These are phyloP conservation scores for Heteronetta atricapilla DNA, from an alignment of 2,113 vertebrate genomes.

Conservation along the genomic window DNA sequence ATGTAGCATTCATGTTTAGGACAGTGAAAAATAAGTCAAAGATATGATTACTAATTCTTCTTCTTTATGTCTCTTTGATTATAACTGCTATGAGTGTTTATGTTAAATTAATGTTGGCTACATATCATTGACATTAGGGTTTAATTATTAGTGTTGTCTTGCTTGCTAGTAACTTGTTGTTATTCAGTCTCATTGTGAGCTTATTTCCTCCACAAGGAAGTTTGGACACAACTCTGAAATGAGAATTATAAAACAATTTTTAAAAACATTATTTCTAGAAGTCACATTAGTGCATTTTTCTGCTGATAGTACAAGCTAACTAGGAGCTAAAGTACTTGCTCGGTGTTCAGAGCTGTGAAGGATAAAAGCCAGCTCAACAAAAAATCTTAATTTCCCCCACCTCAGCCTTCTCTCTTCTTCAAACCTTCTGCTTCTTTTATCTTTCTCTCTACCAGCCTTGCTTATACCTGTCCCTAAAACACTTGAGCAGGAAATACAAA, in stretches of 20 bases:
- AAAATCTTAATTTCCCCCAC: background rate
- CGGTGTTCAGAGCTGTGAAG: background rate
- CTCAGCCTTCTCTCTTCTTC: background rate
- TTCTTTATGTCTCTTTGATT: background rate
- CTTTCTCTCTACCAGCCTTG: background rate
- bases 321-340: background rate
- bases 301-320: background rate
- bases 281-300: background rate
- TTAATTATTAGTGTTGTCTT: conserved; percentile 2
- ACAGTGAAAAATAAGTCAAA: background rate
- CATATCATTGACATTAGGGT: background rate
- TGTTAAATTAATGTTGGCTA: background rate
- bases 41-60: background rate
- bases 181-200: background rate
- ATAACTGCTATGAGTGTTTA: background rate
- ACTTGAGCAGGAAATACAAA: background rate
- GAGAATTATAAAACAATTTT: background rate
- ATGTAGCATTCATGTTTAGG: background rate
- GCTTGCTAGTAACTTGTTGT: background rate
- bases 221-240: background rate
- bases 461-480: background rate
- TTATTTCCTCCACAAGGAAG: background rate
- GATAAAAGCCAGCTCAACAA: background rate
- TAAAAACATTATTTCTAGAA: background rate
- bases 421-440: background rate